Base-by-base conservation (phyloP, 2,113 vertebrate genomes). In the Capricornis sumatraensis region DNA sequence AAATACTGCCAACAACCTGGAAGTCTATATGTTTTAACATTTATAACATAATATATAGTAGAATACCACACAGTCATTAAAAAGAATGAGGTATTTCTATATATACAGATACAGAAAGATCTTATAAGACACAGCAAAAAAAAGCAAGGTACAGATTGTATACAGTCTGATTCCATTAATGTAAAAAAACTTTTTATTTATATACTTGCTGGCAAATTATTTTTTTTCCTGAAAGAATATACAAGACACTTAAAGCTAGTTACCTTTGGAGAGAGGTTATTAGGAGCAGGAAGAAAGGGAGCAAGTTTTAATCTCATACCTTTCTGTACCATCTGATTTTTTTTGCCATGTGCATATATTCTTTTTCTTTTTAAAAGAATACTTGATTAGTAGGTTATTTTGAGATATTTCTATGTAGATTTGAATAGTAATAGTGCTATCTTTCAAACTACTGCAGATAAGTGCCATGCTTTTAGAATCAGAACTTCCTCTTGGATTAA, bases 1-100 rank as follows among this genome's bases (percentile, higher is more conserved):
- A 87, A 96, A 95, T 88, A 86, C 2, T 92, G 53, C 67, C 62
- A 93, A 89, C 40, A 83, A 94, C 52, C 30, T 50, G 88, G 89
- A 74, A 96, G 58, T 17, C 33, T 45, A 79, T 81, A 36, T 95
- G 81, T 55, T 89, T 85, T 21, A 89, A 96, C 74, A 94, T 86
- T 81, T 94, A 5, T 78, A 95, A 87, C 15, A 96, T 43, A 96
- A 82, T 87, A 64, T 62, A 91, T n/a, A 96, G 27, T 94, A n/a
- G 25, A 94, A 95, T 60, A 94, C 19, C 81, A 91, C 36, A 74
- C 52, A 93, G 43, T 88, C 27, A 79, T 95, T 92, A 86, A 94
- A 90, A 97, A 89, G 47, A 92, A 74, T 83, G 50, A 95, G 43
- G 40, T 62, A 78, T 92, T 96, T 97, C 62, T 93, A n/a, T 64